These are phyloP conservation scores for Lucinisca nassula DNA, from an alignment of 2,888 invertebrate genomes.

Conservation along the genomic window DNA sequence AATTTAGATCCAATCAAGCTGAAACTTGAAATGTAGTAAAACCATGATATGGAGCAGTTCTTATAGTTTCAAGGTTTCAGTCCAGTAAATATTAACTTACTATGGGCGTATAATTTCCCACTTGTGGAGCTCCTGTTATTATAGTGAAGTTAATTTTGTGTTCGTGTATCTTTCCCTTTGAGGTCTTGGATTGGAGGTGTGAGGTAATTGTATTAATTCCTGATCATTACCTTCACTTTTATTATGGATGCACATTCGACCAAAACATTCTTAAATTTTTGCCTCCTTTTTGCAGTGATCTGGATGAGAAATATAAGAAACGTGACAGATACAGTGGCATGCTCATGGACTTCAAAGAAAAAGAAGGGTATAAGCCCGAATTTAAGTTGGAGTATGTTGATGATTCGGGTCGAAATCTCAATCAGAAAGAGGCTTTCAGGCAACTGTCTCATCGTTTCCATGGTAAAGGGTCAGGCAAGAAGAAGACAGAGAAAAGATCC, in stretches of 20 bases:
- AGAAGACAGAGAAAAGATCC: constrained; percentile 98
- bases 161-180: too few relatives aligned
- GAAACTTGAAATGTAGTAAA: too few relatives aligned
- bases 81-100: too few relatives aligned
- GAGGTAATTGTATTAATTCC: too few relatives aligned
- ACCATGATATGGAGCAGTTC: too few relatives aligned
- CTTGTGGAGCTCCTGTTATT: not conserved
- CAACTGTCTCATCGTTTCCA: constrained; percentile 99
- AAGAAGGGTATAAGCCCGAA: constrained; percentile 96
- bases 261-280: too few relatives aligned
- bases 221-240: too few relatives aligned
- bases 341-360: constrained; percentile 97
- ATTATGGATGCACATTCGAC: not conserved
- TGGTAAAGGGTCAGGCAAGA: constrained; percentile 99
- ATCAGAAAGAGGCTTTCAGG: constrained; percentile 97
- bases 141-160: not conserved
- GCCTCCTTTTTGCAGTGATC: constrained; percentile 83
- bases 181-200: too few relatives aligned
- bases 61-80: too few relatives aligned
- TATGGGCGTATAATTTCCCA: too few relatives aligned
- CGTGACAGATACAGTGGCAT: constrained; percentile 91
- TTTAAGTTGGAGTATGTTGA: constrained; percentile 99
- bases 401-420: constrained; percentile 97
- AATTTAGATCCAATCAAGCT: too few relatives aligned
- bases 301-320: constrained; percentile 87